Evolutionary conservation across 2,797 vertebrate species (phyloP), one percentile per base, ranked within the genome.

Genomic region (Coendou prehensilis): DNA sequence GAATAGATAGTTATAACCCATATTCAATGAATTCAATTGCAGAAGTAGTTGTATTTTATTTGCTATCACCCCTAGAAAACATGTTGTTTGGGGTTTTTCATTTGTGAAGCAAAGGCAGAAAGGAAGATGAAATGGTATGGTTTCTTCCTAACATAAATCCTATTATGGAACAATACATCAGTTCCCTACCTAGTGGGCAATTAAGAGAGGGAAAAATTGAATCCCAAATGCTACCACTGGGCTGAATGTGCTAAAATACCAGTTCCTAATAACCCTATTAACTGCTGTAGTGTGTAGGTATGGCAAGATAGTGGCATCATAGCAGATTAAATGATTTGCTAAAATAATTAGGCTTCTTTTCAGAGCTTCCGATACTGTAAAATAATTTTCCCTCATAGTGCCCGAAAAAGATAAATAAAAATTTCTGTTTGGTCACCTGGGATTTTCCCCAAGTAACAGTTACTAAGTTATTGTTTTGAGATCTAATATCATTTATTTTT

Each of bases 291-390:
- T 59, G 33, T 54, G 52, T 41, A 63, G 37, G 14, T 22, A 41
- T 52, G 33, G 50, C n/a, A 63, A 82, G 79, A 85, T 17, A 17
- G 8, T 78, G 17, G 30, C 61, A 82, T 61, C 23, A 54, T n/a
- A 54, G 28, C 41, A 81, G 67, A 56, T 81, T 37, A 71, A 89
- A 71, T 81, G 73, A n/a, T 95, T 90, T 92, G 54, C 41, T 64
- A 90, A 90, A 80, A 73, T 71, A 79, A 73, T 17, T 50, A 4
- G 1, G 6, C 15, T 89, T 71, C 18, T 84, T 93, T 85, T 85
- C 50, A 47, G 9, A n/a, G 61, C 26, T 91, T 82, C 10, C 63
- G 18, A 75, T 75, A 79, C 59, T 59, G 57, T 80, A 47, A 88
- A 1, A 30, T 91, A 75, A 17, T 89, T 80, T 94, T 50, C 17